Evolutionary conservation across 2,888 invertebrate species (phyloP).

Genomic region (Drosophila mercatorum): DNA sequence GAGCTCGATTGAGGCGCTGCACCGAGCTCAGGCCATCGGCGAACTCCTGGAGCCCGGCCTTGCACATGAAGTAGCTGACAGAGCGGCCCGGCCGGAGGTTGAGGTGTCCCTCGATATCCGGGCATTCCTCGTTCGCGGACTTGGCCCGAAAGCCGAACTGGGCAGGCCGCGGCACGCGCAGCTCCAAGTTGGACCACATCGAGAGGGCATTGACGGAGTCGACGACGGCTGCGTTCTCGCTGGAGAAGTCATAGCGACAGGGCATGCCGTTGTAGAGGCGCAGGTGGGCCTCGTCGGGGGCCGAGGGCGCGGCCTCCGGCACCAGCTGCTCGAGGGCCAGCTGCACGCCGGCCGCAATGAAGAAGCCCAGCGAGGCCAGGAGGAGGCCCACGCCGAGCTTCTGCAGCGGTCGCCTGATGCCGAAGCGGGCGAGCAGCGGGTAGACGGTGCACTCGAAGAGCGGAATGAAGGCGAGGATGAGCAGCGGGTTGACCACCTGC

Average conservation of each 20-base stretch:
- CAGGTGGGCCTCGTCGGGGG: conserved; percentile 86
- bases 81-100: conserved; percentile 74
- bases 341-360: conserved; percentile 93
- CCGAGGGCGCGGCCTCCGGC: conserved; percentile 85
- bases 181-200: conserved; percentile 84
- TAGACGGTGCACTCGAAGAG: conserved; percentile 88
- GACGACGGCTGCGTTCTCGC: conserved; percentile 38
- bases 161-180: conserved; percentile 81
- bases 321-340: conserved; percentile 89
- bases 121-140: conserved; percentile 54
- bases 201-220: conserved; percentile 78
- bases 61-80: conserved; percentile 77
- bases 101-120: conserved; percentile 59
- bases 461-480: conserved; percentile 94
- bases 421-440: conserved; percentile 76
- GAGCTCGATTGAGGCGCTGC: conserved; percentile 79
- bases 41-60: conserved; percentile 66
- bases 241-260: conserved; percentile 85
- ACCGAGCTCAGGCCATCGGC: conserved; percentile 72
- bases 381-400: conserved; percentile 90
- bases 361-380: conserved; percentile 92
- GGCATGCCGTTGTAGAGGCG: conserved; percentile 89
- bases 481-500: conserved; percentile 95
- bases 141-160: conserved; percentile 84
- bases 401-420: conserved; percentile 82